Conservation (phyloP, 2,888 invertebrate species). For the Drosophila hawaiiensis region DNA sequence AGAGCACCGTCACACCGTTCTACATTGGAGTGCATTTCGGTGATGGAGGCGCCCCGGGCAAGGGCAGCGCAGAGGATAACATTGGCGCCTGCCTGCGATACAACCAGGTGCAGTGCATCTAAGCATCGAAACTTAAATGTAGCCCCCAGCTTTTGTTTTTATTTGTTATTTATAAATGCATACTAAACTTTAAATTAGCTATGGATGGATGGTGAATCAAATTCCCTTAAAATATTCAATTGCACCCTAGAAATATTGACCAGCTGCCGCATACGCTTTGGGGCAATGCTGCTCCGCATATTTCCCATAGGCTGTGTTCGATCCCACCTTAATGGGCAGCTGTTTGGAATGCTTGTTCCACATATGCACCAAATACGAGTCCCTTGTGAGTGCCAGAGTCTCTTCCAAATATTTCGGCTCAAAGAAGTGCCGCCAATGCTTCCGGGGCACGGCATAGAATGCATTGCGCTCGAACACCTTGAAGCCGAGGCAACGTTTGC, state of each 20-base stretch:
- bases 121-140: slow-evolving; percentile 10
- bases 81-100: slow-evolving; percentile 92
- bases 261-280: slow-evolving; percentile 77
- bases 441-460: slow-evolving; percentile 89
- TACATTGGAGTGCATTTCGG: slow-evolving; percentile 92
- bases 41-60: slow-evolving; percentile 87
- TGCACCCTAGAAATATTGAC: slow-evolving; percentile 69
- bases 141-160: slow-evolving; percentile 13
- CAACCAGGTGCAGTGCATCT: slow-evolving; percentile 89
- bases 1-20: slow-evolving; percentile 92
- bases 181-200: slow-evolving; percentile 2
- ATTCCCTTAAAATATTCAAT: not conserved
- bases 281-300: slow-evolving; percentile 83
- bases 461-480: slow-evolving; percentile 87
- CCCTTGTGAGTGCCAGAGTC: slow-evolving; percentile 65
- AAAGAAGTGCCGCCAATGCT: slow-evolving; percentile 88
- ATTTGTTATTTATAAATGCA: not conserved
- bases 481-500: slow-evolving; percentile 87
- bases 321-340: slow-evolving; percentile 70
- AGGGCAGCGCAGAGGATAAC: slow-evolving; percentile 91
- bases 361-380: slow-evolving; percentile 79
- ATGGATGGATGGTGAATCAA: not conserved
- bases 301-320: slow-evolving; percentile 81
- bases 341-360: slow-evolving; percentile 83
- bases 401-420: slow-evolving; percentile 83